Percentiles rank a stretch among this genome's conserved stretches.
Evolutionary conservation across 2,888 invertebrate genomes (phyloP).

Genomic region (Thereva nobilitata): DNA sequence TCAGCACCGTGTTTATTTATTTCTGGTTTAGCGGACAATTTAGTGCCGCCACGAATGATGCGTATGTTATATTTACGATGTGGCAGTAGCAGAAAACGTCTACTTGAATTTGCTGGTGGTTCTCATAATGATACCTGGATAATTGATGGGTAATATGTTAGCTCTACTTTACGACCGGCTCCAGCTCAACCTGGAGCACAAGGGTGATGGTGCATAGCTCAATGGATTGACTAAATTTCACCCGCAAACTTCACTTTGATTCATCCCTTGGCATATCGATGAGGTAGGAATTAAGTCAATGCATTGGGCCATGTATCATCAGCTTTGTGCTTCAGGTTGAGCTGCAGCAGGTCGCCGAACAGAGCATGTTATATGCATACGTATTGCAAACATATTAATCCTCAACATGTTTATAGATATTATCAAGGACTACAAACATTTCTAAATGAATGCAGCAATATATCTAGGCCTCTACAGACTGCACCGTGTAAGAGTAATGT

Average conservation of each 20-base stretch:
- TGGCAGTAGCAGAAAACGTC: constrained; percentile 74
- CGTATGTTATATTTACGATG: constrained; percentile 75
- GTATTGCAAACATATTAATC: too few relatives aligned
- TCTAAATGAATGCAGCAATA: constrained; percentile 52
- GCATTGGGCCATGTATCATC: too few relatives aligned
- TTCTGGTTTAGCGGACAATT: constrained; percentile 82
- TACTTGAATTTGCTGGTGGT: constrained; percentile 78
- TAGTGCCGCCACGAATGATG: constrained; percentile 93
- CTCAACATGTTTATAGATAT: constrained; percentile 48
- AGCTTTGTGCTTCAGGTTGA: too few relatives aligned
- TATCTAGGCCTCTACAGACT: constrained; percentile 52
- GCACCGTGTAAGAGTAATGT: constrained; percentile 56
- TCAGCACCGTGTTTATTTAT: constrained; percentile 82
- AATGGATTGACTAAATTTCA: too few relatives aligned
- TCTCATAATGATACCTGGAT: constrained; percentile 97
- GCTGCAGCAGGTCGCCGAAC: too few relatives aligned
- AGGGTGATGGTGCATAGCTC: too few relatives aligned
- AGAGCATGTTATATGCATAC: background rate
- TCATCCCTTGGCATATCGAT: too few relatives aligned
- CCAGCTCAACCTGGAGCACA: too few relatives aligned
- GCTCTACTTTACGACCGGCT: too few relatives aligned
- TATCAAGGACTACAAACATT: constrained; percentile 55
- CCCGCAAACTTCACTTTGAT: too few relatives aligned
- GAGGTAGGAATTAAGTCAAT: too few relatives aligned
- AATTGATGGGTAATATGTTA: constrained; percentile 69